Percentiles rank a stretch among this genome's conserved stretches.
Conservation (phyloP, 2,888 invertebrate species). For the Bhutanitis thaidina region DNA sequence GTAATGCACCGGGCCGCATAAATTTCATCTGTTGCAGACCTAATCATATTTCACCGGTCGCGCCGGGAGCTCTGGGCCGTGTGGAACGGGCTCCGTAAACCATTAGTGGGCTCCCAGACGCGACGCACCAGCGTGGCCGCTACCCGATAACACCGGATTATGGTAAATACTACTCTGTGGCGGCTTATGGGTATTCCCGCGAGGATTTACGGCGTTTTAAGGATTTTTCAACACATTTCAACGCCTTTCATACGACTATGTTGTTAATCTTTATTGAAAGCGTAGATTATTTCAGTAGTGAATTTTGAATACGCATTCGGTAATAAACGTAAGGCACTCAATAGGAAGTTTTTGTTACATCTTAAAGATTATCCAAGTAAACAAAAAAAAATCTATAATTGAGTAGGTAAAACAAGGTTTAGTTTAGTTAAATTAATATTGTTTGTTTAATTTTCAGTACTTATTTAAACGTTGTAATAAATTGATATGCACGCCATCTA, state of each 20-base stretch:
- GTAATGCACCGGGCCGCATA: constrained; percentile 2
- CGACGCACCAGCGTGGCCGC: constrained; percentile 6
- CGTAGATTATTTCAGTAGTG: constrained; percentile 1
- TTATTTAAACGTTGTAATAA: no score
- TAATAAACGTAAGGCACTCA: background rate
- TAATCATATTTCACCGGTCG: constrained; percentile 3
- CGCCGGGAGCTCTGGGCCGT: background rate
- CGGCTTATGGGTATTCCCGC: constrained; percentile 47
- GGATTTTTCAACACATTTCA: constrained; percentile 40
- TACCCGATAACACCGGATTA: constrained; percentile 25
- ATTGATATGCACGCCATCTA: no score
- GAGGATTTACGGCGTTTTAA: constrained; percentile 48
- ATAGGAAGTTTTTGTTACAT: background rate
- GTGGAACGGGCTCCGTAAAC: background rate
- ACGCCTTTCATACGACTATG: constrained; percentile 4
- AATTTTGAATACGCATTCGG: background rate
- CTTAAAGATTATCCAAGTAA: no score
- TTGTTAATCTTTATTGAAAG: constrained; percentile 17
- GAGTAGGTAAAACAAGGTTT: no score
- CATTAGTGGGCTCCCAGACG: constrained; percentile 7
- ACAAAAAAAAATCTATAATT: no score
- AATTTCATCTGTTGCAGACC: constrained; percentile 7
- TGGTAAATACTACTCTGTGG: constrained; percentile 43
- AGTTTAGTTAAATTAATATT: no score
- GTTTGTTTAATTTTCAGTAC: no score